Conservation (phyloP, 2,113 vertebrate species). For the Podarcis raffonei region DNA sequence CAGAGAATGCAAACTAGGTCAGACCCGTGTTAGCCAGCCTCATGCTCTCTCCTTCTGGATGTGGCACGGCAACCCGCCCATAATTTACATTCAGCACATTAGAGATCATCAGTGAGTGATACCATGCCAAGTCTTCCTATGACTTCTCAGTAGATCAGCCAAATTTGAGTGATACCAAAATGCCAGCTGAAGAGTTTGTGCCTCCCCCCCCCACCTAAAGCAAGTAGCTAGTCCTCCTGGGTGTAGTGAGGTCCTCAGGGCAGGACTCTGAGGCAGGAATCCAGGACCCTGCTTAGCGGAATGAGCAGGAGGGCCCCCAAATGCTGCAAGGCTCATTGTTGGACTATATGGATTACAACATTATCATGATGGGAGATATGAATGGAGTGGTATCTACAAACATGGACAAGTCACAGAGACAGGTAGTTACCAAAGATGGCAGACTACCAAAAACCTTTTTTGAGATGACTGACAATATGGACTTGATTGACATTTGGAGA, state of each 20-base stretch:
- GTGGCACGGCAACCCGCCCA: not conserved
- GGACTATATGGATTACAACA: too few relatives aligned
- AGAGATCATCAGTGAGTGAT: not conserved
- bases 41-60: not conserved
- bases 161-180: not conserved
- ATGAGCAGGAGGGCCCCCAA: not conserved
- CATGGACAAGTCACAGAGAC: too few relatives aligned
- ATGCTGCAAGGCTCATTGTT: not conserved
- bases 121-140: not conserved
- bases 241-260: not conserved
- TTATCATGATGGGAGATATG: too few relatives aligned
- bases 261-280: not conserved
- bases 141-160: not conserved
- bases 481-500: too few relatives aligned
- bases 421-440: too few relatives aligned
- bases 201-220: not conserved
- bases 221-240: not conserved
- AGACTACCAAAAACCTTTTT: too few relatives aligned
- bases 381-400: too few relatives aligned
- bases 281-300: not conserved
- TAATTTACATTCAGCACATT: not conserved
- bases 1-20: conserved; percentile 13
- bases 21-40: conserved; percentile 7
- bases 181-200: not conserved
- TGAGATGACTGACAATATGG: too few relatives aligned